These are phyloP conservation scores for Deilephila porcellus DNA, from an alignment of 2,888 invertebrate species.

Conservation along the genomic window DNA sequence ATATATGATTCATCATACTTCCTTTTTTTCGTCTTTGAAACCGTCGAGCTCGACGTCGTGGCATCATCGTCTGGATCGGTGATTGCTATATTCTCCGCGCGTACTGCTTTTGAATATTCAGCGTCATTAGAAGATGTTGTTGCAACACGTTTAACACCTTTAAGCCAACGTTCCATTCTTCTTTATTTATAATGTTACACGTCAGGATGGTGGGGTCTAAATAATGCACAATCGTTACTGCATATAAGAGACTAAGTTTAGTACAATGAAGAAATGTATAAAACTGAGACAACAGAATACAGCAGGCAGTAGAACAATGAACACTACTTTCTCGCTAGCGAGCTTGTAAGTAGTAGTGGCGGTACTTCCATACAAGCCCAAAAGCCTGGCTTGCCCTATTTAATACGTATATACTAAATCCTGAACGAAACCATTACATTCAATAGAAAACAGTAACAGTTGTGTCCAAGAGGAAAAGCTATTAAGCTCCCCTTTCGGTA, in stretches of 20 bases:
- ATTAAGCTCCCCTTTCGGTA: no score
- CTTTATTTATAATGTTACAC: slow-evolving; percentile 38
- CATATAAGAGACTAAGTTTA: slow-evolving; percentile 29
- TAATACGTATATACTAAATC: no score
- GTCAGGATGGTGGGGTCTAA: slow-evolving; percentile 39
- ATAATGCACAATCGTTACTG: slow-evolving; percentile 37
- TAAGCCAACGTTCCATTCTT: slow-evolving; percentile 45
- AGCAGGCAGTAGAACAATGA: slow-evolving; percentile 37
- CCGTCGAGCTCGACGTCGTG: slow-evolving; percentile 40
- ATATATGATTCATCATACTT: slow-evolving; percentile 23
- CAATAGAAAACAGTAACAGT: no score
- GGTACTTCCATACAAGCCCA: no score
- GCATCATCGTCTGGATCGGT: slow-evolving; percentile 41
- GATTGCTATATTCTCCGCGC: slow-evolving; percentile 39
- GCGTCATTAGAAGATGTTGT: slow-evolving; percentile 41
- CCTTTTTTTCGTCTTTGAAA: slow-evolving; percentile 44
- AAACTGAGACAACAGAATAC: slow-evolving; percentile 36
- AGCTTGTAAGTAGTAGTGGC: slow-evolving; percentile 30
- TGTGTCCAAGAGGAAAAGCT: no score
- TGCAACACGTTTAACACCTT: slow-evolving; percentile 42
- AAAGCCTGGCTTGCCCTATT: no score
- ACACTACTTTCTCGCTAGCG: slow-evolving; percentile 36
- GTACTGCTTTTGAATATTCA: slow-evolving; percentile 40
- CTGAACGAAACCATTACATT: no score
- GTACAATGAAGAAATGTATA: slow-evolving; percentile 34